Conservation (phyloP, 2,888 invertebrate species). For the Ectobius pallidus region DNA sequence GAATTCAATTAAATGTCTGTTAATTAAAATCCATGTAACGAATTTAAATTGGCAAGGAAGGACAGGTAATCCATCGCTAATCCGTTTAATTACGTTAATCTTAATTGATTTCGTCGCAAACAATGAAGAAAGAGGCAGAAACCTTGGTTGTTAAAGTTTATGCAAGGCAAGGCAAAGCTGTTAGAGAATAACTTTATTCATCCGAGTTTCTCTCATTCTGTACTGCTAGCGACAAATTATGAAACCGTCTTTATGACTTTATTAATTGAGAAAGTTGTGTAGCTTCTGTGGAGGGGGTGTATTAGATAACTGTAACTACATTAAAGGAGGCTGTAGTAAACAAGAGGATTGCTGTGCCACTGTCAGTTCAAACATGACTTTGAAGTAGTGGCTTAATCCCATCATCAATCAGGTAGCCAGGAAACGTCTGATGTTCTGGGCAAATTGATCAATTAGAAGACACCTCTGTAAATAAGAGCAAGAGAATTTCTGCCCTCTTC, state of each 20-base stretch:
- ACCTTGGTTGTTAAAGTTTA: background rate
- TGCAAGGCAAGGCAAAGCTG: background rate
- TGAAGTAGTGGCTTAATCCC: no score
- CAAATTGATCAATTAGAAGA: no score
- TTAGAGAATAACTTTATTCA: background rate
- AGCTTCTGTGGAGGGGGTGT: no score
- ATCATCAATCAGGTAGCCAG: no score
- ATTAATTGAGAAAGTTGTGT: background rate
- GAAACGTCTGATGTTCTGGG: no score
- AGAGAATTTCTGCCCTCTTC: no score
- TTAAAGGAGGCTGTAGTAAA: no score
- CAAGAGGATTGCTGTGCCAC: no score
- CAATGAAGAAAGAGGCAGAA: background rate
- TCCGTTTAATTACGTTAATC: background rate
- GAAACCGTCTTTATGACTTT: background rate
- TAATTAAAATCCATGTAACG: background rate
- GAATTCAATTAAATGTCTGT: constrained; percentile 4
- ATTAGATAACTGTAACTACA: background rate
- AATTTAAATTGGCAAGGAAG: constrained; percentile 2
- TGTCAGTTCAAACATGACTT: no score
- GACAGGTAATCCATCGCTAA: constrained; percentile 2
- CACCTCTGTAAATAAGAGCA: no score
- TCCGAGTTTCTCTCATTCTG: background rate
- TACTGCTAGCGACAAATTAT: background rate
- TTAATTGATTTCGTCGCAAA: background rate